Evolutionary conservation across 2,113 vertebrate species (phyloP).

Genomic region (Fukomys damarensis): DNA sequence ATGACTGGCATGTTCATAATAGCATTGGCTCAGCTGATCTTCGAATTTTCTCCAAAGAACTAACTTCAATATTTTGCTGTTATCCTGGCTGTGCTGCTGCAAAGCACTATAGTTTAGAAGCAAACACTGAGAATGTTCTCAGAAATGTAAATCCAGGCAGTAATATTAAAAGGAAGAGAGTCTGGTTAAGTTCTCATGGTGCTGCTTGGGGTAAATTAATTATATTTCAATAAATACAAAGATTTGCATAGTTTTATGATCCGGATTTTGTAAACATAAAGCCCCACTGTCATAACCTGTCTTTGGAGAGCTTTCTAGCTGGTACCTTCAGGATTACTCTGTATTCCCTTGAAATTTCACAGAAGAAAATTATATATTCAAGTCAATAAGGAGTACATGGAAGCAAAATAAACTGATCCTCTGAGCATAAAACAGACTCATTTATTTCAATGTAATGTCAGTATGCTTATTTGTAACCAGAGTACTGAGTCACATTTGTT

Average conservation of each 20-base stretch:
- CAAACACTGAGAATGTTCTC: conserved; percentile 34
- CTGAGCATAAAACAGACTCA: conserved; percentile 20
- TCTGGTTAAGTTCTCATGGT: conserved; percentile 48
- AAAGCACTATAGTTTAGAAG: not conserved
- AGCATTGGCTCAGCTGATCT: not conserved
- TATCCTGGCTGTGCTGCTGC: not conserved
- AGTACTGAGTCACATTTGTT: conserved; percentile 28
- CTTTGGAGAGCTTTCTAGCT: conserved; percentile 33
- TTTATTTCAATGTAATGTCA: conserved; percentile 51
- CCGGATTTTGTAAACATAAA: not conserved
- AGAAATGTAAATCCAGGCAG: not conserved
- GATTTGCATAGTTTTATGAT: conserved; percentile 51
- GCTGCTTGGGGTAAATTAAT: conserved; percentile 65
- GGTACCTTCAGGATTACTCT: not conserved
- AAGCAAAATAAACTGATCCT: conserved; percentile 56
- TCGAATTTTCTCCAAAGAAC: not conserved
- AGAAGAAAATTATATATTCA: conserved; percentile 59
- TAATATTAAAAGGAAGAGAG: conserved; percentile 54
- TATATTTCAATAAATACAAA: conserved; percentile 64
- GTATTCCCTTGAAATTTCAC: conserved; percentile 58
- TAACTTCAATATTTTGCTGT: not conserved
- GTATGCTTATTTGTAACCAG: conserved; percentile 31
- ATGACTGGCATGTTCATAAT: not conserved
- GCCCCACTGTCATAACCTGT: not conserved
- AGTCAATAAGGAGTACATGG: not conserved